phyloP scores from a whole-genome alignment of 2,113 vertebrate genomes.

The Mesitornis unicolor region DNA sequence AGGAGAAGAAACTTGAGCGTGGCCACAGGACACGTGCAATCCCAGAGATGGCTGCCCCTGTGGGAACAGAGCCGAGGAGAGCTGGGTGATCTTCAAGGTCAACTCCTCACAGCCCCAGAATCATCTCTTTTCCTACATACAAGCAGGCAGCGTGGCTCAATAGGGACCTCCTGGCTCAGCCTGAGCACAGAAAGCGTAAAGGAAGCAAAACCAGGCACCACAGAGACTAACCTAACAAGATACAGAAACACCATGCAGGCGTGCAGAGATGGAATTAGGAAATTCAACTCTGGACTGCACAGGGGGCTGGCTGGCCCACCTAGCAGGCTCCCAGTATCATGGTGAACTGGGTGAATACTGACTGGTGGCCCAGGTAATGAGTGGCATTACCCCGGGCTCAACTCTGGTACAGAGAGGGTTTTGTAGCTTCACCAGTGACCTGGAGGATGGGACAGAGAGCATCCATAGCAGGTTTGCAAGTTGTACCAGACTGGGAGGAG shows the following conservation, averaged over 20 bases:
- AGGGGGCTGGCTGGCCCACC: not conserved
- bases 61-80: not conserved
- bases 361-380: rapidly evolving
- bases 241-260: not conserved
- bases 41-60: not conserved
- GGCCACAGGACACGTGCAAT: not conserved
- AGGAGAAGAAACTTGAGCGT: not conserved
- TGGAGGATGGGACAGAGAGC: not conserved
- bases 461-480: rapidly evolving
- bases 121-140: not conserved
- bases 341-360: not conserved
- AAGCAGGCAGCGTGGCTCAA: not conserved
- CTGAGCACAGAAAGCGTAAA: not conserved
- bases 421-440: not conserved
- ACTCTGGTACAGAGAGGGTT: not conserved
- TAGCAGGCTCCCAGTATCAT: rapidly evolving
- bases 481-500: not conserved
- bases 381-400: not conserved
- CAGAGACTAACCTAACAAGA: not conserved
- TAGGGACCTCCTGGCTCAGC: not conserved
- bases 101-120: not conserved
- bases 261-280: no score
- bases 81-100: not conserved
- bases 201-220: not conserved
- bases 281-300: not conserved